A percentile compares a stretch with the other conserved stretches of the same genome.
Conservation (phyloP, 2,888 invertebrate genomes). For the Himalopsyche anomala region DNA sequence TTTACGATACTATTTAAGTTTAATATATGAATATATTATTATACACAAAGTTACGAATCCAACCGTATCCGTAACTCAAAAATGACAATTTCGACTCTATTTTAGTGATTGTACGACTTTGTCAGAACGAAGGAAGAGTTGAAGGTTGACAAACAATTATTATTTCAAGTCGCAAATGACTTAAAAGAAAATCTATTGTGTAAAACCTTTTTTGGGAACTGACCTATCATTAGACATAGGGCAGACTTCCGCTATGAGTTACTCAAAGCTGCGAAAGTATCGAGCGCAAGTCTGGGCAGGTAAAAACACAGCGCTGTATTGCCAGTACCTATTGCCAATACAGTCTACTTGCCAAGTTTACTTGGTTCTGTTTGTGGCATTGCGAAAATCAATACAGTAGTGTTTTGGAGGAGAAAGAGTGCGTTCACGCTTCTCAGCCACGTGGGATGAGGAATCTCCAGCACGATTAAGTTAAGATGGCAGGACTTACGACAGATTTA, state of each 20-base stretch:
- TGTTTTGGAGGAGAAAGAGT: background rate
- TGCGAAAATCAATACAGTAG: conserved; percentile 21
- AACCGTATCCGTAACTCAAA: no score
- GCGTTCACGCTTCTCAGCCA: background rate
- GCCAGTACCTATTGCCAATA: background rate
- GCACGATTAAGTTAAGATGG: background rate
- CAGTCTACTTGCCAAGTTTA: background rate
- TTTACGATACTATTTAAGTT: no score
- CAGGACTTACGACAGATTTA: no score
- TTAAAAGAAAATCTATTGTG: no score
- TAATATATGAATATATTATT: no score
- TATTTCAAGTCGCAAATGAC: no score
- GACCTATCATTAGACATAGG: conserved; percentile 6
- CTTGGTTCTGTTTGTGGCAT: conserved; percentile 12
- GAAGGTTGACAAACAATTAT: no score
- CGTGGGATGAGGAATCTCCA: background rate
- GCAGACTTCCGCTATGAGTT: background rate
- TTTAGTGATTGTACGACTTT: no score
- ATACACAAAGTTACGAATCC: no score
- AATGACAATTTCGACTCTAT: no score
- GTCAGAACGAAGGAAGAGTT: no score
- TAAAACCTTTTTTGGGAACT: background rate
- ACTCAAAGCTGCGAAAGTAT: background rate
- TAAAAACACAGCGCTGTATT: background rate
- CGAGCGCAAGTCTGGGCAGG: background rate